phyloP scores from a whole-genome alignment of 1,140 invertebrate species.

The Laodelphax striatellus region DNA sequence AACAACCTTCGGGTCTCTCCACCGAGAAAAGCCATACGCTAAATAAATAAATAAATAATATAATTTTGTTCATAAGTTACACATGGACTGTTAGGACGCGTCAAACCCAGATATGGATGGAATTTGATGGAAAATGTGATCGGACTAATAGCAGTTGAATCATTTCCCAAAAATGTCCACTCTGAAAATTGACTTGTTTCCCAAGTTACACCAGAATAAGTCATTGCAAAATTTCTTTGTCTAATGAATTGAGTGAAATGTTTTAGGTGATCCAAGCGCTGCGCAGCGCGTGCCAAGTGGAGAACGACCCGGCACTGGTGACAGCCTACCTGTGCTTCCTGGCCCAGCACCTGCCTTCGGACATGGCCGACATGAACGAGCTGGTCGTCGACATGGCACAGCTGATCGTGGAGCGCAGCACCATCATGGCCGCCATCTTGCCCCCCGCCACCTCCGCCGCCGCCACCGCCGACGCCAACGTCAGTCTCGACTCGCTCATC shows the following conservation, averaged over 20 bases:
- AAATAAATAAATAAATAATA: too few species aligned
- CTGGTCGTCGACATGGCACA: conserved; percentile 74
- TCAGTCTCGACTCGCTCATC: conserved; percentile 64
- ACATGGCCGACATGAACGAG: conserved; percentile 42
- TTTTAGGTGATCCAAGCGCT: conserved; percentile 45
- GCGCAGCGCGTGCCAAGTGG: conserved; percentile 76
- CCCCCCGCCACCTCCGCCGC: conserved; percentile 45
- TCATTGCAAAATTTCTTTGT: background rate
- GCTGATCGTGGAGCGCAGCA: conserved; percentile 84
- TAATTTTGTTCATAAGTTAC: too few species aligned
- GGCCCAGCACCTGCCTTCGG: conserved; percentile 41
- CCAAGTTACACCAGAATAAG: too few species aligned
- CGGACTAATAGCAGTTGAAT: too few species aligned
- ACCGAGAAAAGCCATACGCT: too few species aligned
- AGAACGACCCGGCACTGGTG: conserved; percentile 75
- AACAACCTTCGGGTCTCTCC: too few species aligned
- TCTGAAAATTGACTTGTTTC: too few species aligned
- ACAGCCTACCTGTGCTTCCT: conserved; percentile 83
- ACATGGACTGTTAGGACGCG: too few species aligned
- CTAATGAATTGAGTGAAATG: background rate
- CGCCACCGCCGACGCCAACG: conserved; percentile 47
- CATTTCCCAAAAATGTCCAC: too few species aligned
- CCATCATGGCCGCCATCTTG: conserved; percentile 72
- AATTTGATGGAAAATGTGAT: too few species aligned
- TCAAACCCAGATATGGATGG: too few species aligned